These are phyloP conservation scores for Arvicanthis niloticus DNA, from an alignment of 2,113 vertebrate genomes.

Conservation along the genomic window DNA sequence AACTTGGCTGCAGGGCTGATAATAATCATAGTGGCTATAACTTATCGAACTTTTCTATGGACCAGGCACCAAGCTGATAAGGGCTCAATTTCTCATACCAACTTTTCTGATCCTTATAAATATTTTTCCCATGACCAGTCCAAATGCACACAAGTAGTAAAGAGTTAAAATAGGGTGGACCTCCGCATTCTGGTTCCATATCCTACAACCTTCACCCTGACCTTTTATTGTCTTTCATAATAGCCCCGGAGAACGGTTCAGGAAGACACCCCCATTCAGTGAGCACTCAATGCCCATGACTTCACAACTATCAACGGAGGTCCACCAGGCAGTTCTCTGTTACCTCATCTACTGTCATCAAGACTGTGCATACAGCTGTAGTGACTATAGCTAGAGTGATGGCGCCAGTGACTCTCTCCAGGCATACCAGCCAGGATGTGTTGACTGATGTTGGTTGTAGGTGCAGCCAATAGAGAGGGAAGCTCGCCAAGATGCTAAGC, in stretches of 20 bases:
- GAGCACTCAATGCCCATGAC: neutral
- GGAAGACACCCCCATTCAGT: neutral
- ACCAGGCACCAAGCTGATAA: neutral
- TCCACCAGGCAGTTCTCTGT: neutral
- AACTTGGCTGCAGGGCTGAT: neutral
- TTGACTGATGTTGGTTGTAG: too few species aligned
- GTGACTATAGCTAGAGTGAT: neutral
- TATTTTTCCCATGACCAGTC: neutral
- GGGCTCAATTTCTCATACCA: neutral
- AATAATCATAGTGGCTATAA: neutral
- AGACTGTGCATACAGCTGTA: neutral
- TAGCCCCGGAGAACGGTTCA: neutral
- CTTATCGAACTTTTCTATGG: neutral
- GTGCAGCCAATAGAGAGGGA: too few species aligned
- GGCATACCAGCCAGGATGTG: neutral
- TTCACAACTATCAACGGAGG: neutral
- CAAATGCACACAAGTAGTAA: neutral
- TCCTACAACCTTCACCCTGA: neutral
- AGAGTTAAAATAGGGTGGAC: neutral
- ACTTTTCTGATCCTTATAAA: neutral
- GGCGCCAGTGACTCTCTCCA: neutral
- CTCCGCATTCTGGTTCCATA: neutral
- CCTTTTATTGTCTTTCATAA: neutral
- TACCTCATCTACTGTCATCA: neutral
- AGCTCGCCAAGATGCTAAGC: too few species aligned